phyloP scores from a whole-genome alignment of 2,888 invertebrate species.

The Pristionchus japonicus region DNA sequence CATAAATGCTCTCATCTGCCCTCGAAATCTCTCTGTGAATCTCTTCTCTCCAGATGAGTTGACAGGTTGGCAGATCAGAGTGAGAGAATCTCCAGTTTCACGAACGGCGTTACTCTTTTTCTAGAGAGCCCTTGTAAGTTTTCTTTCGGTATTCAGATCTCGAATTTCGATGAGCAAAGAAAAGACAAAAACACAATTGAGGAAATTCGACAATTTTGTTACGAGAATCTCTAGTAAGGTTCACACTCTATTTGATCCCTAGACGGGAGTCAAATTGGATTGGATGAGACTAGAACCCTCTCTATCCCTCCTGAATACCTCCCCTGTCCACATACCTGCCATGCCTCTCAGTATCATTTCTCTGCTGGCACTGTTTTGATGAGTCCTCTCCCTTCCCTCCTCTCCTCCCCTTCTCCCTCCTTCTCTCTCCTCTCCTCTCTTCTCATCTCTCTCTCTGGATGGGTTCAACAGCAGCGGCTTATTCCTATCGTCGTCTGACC shows the following conservation, averaged over 20 bases:
- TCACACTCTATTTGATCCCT: neutral
- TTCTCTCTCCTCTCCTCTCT: neutral
- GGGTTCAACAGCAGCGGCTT: constrained; percentile 66
- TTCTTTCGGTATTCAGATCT: constrained; percentile 8
- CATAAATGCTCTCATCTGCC: constrained; percentile 2
- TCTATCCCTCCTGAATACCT: neutral
- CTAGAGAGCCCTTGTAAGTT: neutral
- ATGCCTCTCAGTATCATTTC: constrained; percentile 48
- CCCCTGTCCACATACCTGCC: neutral
- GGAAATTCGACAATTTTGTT: neutral
- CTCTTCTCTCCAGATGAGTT: neutral
- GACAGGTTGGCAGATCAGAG: constrained; percentile 13
- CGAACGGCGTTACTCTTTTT: neutral
- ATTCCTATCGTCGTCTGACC: constrained; percentile 64
- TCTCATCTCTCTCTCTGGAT: constrained; percentile 48
- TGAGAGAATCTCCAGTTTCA: neutral
- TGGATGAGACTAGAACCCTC: neutral
- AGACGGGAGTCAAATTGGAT: neutral
- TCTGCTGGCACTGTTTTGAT: constrained; percentile 48
- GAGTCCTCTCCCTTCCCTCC: constrained; percentile 23
- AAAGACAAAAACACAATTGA: neutral
- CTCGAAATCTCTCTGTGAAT: neutral
- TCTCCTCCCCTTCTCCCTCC: neutral
- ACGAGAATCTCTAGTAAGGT: constrained; percentile 8
- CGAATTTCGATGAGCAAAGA: neutral